A percentile compares a stretch with the other conserved stretches of the same genome.
phyloP scores from a whole-genome alignment of 2,888 invertebrate genomes.

The Onthophagus sagittarius region DNA sequence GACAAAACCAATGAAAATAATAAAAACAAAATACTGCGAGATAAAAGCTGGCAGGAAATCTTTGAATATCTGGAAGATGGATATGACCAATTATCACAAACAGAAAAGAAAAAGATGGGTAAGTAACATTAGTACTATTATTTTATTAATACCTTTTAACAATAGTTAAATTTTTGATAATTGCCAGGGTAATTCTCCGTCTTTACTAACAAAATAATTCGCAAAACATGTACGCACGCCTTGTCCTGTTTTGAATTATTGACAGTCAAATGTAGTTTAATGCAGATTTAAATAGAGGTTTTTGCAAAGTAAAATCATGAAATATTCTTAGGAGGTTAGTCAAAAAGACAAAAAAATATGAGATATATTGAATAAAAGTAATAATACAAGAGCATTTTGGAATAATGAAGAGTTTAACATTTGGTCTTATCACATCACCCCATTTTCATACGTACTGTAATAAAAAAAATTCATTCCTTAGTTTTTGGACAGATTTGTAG shows the following conservation, averaged over 20 bases:
- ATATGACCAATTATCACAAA: too few relatives aligned
- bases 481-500: conserved; percentile 4
- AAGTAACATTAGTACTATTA: too few relatives aligned
- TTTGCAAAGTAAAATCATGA: conserved; percentile 40
- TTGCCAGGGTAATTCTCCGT: too few relatives aligned
- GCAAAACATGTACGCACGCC: too few relatives aligned
- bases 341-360: not conserved
- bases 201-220: conserved; percentile 90
- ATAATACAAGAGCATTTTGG: not conserved
- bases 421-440: not conserved
- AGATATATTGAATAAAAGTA: not conserved
- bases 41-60: too few relatives aligned
- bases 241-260: conserved; percentile 96
- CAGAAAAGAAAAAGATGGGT: too few relatives aligned
- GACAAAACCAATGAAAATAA: too few relatives aligned
- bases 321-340: not conserved
- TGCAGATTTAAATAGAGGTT: conserved; percentile 44
- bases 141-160: too few relatives aligned
- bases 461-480: conserved; percentile 4
- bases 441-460: not conserved
- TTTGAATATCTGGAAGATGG: too few relatives aligned
- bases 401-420: not conserved
- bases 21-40: too few relatives aligned
- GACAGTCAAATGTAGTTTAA: conserved; percentile 85
- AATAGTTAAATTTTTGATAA: too few relatives aligned